A percentile compares a stretch with the other conserved stretches of the same genome.
These are phyloP conservation scores for Charaxes varanes DNA, from an alignment of 1,140 invertebrate species.

Conservation along the genomic window DNA sequence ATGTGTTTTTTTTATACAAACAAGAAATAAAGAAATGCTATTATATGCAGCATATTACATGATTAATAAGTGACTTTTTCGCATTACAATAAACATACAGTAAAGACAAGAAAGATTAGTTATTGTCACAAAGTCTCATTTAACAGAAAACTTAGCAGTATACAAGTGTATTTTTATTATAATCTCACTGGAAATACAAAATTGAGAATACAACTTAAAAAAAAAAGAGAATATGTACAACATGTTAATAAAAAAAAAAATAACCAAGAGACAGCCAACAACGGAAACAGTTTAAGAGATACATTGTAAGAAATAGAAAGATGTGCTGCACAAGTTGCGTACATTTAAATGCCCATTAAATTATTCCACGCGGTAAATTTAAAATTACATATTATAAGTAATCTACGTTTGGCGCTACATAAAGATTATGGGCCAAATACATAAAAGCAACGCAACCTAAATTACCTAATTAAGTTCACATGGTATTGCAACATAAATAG, in stretches of 20 bases:
- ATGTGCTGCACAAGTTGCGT: slow-evolving; percentile 47
- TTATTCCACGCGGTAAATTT: slow-evolving; percentile 42
- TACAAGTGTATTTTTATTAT: neutral
- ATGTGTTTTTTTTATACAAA: too few species aligned
- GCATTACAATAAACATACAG: too few species aligned
- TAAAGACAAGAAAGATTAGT: too few species aligned
- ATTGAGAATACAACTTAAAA: slow-evolving; percentile 40
- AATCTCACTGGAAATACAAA: slow-evolving; percentile 52
- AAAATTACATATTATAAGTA: slow-evolving; percentile 57
- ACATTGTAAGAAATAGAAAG: slow-evolving; percentile 47
- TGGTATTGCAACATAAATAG: slow-evolving; percentile 11
- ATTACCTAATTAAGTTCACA: slow-evolving; percentile 10
- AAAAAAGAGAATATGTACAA: slow-evolving; percentile 51
- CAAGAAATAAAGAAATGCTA: neutral
- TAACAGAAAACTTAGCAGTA: neutral
- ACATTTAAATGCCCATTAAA: slow-evolving; percentile 62
- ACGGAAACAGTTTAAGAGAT: slow-evolving; percentile 33
- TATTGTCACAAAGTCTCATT: too few species aligned
- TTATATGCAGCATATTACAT: too few species aligned
- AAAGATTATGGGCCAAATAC: slow-evolving; percentile 43
- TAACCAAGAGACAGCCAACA: slow-evolving; percentile 37
- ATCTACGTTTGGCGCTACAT: slow-evolving; percentile 49
- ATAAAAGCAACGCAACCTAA: slow-evolving; percentile 26
- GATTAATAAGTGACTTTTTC: too few species aligned
- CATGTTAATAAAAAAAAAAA: slow-evolving; percentile 32